phyloP scores from a whole-genome alignment of 2,113 vertebrate genomes.

The Mandrillus leucophaeus region DNA sequence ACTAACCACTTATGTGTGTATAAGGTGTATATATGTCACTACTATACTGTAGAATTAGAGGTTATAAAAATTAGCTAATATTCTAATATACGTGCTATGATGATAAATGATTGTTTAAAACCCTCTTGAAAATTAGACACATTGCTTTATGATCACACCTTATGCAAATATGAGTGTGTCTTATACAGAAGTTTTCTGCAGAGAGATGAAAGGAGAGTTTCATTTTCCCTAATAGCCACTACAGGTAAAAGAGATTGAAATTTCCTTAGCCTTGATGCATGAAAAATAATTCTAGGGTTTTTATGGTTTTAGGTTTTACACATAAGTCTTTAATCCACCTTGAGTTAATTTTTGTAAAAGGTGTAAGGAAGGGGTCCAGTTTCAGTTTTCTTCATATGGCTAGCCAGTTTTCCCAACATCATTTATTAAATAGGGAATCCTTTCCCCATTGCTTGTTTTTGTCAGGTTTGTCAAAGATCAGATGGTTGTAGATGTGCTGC shows the following conservation, averaged over 20 bases:
- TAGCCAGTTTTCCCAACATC: no score
- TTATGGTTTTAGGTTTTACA: no score
- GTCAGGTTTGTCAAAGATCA: no score
- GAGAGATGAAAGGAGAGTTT: neutral
- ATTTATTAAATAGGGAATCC: no score
- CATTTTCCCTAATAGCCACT: neutral
- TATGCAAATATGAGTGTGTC: neutral
- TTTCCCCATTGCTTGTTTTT: no score
- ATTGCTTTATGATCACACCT: neutral
- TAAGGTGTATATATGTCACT: neutral
- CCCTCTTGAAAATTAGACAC: neutral
- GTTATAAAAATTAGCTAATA: neutral
- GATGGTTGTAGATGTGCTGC: no score
- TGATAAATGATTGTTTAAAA: neutral
- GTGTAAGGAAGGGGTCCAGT: no score
- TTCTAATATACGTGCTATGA: neutral
- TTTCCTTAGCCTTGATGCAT: neutral
- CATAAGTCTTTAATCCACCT: no score
- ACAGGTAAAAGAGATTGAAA: neutral
- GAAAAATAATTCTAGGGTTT: constrained; percentile 26
- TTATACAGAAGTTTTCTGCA: constrained; percentile 24
- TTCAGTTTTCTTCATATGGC: no score
- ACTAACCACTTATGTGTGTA: neutral
- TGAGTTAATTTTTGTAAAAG: no score
- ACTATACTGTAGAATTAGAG: neutral